phyloP scores from a whole-genome alignment of 2,888 invertebrate species.

The Listrodromus nycthemerus region DNA sequence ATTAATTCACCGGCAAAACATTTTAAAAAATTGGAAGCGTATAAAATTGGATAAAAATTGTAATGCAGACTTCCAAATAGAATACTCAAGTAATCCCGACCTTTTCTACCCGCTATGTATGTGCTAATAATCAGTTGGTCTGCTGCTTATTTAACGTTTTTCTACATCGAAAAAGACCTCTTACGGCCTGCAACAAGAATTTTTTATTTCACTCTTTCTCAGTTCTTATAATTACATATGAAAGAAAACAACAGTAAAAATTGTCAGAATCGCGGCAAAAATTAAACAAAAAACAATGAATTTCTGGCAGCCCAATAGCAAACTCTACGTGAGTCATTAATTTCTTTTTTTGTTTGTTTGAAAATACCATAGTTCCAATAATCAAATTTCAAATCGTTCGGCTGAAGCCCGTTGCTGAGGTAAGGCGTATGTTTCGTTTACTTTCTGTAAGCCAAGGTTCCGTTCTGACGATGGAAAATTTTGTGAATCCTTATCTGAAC shows the following conservation, averaged over 20 bases:
- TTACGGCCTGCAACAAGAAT: too few relatives aligned
- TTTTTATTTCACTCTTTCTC: background rate
- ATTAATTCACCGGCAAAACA: background rate
- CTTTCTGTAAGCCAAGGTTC: background rate
- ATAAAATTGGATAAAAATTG: background rate
- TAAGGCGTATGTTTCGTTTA: background rate
- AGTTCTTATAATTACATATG: too few relatives aligned
- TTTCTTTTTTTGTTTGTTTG: background rate
- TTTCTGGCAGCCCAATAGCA: too few relatives aligned
- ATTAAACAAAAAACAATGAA: background rate
- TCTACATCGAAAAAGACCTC: too few relatives aligned
- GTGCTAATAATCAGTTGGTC: too few relatives aligned
- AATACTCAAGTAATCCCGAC: background rate
- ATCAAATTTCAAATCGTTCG: background rate
- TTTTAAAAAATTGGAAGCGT: background rate
- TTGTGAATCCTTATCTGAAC: constrained; percentile 39
- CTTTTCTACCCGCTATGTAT: too few relatives aligned
- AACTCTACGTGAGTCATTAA: too few relatives aligned
- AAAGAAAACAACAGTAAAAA: too few relatives aligned
- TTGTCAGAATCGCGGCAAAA: background rate
- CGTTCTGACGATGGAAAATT: constrained; percentile 19
- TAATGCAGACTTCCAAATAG: background rate
- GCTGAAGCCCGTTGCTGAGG: background rate
- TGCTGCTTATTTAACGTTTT: background rate
- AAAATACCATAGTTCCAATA: background rate